Percentiles rank a stretch among this genome's conserved stretches.
Conservation (phyloP, 2,797 vertebrate species). For the Pseudochirops corinnae region DNA sequence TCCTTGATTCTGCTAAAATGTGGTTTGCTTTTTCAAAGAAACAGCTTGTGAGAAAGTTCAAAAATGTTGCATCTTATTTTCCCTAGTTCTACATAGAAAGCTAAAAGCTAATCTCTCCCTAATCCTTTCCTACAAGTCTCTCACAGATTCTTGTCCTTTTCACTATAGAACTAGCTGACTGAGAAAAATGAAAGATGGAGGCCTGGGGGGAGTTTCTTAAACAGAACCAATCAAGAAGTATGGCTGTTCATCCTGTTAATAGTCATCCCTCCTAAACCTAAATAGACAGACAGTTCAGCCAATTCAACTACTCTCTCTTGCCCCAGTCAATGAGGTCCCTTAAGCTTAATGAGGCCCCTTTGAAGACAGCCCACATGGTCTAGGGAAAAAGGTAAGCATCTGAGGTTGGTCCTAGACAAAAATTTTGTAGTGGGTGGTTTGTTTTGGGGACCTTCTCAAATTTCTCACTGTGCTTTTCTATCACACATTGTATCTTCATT, state of each 20-base stretch:
- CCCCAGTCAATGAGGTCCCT: not conserved
- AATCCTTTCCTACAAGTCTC: not conserved
- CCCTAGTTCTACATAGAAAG: constrained; percentile 5
- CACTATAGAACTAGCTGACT: constrained; percentile 16
- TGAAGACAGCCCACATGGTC: not conserved
- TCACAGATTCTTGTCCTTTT: constrained; percentile 42
- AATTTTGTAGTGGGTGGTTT: not conserved
- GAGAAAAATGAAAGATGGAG: not conserved
- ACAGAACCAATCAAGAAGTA: not conserved
- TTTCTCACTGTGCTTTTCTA: not conserved
- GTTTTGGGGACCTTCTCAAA: not conserved
- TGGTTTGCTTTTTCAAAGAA: not conserved
- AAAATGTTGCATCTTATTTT: not conserved
- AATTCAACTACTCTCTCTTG: not conserved
- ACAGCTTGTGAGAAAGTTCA: not conserved
- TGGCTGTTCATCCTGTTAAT: not conserved
- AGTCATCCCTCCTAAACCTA: not conserved
- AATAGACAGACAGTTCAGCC: not conserved
- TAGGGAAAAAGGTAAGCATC: not conserved
- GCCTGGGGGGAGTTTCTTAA: accelerated
- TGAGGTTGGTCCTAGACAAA: not conserved
- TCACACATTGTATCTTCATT: not conserved
- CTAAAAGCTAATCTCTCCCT: constrained; percentile 2
- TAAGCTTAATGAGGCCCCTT: not conserved
- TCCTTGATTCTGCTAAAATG: not conserved